A percentile compares a stretch with the other conserved stretches of the same genome.
Conservation (phyloP, 1,140 invertebrate species). For the Euwallacea similis region DNA sequence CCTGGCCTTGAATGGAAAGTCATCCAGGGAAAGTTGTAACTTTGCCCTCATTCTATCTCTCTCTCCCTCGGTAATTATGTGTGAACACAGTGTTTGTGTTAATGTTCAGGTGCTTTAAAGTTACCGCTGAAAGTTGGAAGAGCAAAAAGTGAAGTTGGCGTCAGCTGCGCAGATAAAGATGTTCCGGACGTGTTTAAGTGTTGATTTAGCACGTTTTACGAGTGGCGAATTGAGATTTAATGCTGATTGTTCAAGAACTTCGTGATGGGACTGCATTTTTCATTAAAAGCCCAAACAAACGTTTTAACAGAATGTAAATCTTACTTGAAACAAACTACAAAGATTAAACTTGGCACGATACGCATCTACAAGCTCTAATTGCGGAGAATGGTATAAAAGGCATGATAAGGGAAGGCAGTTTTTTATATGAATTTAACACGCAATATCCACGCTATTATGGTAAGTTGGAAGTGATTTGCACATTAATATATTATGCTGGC, state of each 20-base stretch:
- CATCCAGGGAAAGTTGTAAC: too few species aligned
- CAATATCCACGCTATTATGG: conserved; percentile 15
- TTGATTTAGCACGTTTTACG: conserved; percentile 21
- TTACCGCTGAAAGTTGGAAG: conserved; percentile 23
- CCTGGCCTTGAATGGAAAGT: too few species aligned
- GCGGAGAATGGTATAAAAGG: conserved; percentile 11
- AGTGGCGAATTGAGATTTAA: conserved; percentile 23
- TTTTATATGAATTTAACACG: conserved; percentile 20
- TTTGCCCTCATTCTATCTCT: background rate
- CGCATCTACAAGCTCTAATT: conserved; percentile 25
- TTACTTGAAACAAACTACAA: conserved; percentile 8
- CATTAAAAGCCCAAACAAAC: background rate
- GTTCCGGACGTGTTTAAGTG: conserved; percentile 29
- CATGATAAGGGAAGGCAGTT: conserved; percentile 5
- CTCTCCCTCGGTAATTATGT: conserved; percentile 28
- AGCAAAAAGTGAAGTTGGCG: conserved; percentile 29
- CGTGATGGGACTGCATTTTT: background rate
- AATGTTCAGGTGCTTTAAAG: conserved; percentile 37
- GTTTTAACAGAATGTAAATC: conserved; percentile 4
- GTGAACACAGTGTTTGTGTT: conserved; percentile 30
- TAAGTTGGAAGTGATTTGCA: conserved; percentile 7
- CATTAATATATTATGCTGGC: conserved; percentile 4
- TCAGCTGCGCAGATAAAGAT: conserved; percentile 35
- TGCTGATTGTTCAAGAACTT: conserved; percentile 24
- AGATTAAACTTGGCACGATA: conserved; percentile 20